phyloP scores from a whole-genome alignment of 37 sponge, comb jelly and placozoan genomes.

The Corticium candelabrum region DNA sequence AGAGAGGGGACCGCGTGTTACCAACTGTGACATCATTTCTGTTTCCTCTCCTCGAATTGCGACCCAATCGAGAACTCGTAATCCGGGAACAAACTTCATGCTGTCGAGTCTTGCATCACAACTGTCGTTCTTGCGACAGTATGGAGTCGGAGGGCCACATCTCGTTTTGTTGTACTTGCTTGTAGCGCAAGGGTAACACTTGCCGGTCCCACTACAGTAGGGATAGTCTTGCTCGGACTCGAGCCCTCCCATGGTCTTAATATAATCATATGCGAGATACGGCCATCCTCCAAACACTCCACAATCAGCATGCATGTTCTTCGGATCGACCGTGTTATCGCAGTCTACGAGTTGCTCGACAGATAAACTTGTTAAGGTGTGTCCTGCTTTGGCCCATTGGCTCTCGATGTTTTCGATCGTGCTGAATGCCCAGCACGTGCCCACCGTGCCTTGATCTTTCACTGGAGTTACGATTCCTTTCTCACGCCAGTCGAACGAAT shows the following conservation, averaged over 20 bases:
- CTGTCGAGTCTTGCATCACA: slow-evolving; percentile 42
- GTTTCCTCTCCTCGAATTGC: slow-evolving; percentile 48
- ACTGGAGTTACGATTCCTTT: slow-evolving; percentile 46
- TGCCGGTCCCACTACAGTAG: slow-evolving; percentile 68
- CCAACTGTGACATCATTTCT: slow-evolving; percentile 29
- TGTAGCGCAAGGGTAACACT: slow-evolving; percentile 67
- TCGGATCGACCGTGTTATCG: slow-evolving; percentile 56
- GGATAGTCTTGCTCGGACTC: slow-evolving; percentile 50
- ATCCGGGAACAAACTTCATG: slow-evolving; percentile 42
- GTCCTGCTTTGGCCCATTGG: slow-evolving; percentile 56
- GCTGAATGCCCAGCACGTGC: slow-evolving; percentile 84
- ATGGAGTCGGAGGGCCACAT: slow-evolving; percentile 57
- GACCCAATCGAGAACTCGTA: slow-evolving; percentile 43
- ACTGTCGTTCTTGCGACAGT: slow-evolving; percentile 60
- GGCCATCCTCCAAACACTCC: slow-evolving; percentile 93
- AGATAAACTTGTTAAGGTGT: slow-evolving; percentile 33
- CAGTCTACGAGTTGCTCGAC: slow-evolving; percentile 76
- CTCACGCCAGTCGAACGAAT: slow-evolving; percentile 65
- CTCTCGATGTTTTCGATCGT: slow-evolving; percentile 71
- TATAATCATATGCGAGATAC: slow-evolving; percentile 66
- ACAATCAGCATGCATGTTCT: slow-evolving; percentile 48
- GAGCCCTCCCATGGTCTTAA: slow-evolving; percentile 57
- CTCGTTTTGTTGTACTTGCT: slow-evolving; percentile 59
- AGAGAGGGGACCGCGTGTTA: slow-evolving; percentile 58
- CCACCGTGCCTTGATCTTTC: slow-evolving; percentile 67